These are phyloP conservation scores for Reticulitermes speratus DNA, from an alignment of 1,140 invertebrate species.

Conservation along the genomic window DNA sequence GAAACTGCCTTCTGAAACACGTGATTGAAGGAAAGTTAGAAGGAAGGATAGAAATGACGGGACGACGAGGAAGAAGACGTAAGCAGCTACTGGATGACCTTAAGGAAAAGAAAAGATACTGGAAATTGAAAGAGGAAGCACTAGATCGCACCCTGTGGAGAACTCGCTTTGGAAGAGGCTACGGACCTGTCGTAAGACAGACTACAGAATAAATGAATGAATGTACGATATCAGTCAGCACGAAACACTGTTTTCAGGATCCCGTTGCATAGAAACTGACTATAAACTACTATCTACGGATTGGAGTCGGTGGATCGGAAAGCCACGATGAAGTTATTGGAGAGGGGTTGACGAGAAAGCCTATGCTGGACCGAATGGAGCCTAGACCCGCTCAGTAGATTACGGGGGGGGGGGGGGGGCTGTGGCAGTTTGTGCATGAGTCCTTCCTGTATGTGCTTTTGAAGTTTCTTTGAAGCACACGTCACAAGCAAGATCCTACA, in stretches of 20 bases:
- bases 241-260: neutral
- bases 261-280: neutral
- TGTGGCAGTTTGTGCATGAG: neutral
- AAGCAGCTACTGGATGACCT: no score
- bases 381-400: neutral
- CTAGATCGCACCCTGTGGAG: no score
- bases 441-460: conserved; percentile 1
- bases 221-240: no score
- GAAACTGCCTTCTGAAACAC: no score
- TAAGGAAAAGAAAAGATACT: no score
- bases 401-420: neutral
- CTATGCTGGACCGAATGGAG: neutral
- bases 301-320: conserved; percentile 1
- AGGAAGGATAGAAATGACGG: no score
- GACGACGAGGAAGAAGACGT: no score
- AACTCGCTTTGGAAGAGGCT: no score
- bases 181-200: no score
- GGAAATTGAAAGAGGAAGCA: no score
- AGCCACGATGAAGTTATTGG: conserved; percentile 1
- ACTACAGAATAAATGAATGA: no score
- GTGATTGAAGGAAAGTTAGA: no score
- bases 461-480: conserved; percentile 6
- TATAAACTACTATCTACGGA: neutral
- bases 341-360: neutral
- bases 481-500: neutral